Evolutionary conservation across 2,888 invertebrate species (phyloP).

Genomic region (Macrophya annulata): DNA sequence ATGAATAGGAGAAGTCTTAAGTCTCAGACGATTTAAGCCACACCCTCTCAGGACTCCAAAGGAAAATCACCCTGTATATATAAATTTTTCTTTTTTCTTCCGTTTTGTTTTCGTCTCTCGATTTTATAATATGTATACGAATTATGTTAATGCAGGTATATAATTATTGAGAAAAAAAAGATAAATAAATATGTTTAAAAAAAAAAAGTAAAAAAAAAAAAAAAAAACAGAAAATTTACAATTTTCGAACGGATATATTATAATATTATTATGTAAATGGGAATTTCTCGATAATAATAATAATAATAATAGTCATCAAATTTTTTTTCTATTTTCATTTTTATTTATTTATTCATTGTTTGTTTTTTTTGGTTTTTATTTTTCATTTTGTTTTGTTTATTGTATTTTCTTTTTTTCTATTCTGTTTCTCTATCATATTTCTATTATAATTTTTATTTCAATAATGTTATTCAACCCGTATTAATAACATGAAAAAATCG

Average conservation of each 20-base stretch:
- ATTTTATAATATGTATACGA: not conserved
- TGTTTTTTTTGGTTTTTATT: constrained; percentile 54
- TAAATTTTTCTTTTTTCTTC: not conserved
- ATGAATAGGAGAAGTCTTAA: not conserved
- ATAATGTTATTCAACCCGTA: constrained; percentile 6
- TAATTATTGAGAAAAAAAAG: too few relatives aligned
- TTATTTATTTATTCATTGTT: constrained; percentile 24
- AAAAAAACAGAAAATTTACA: not conserved
- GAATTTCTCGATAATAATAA: constrained; percentile 15
- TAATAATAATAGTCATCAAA: not conserved
- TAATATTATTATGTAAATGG: not conserved
- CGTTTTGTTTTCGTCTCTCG: not conserved
- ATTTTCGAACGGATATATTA: not conserved
- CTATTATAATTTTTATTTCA: not conserved
- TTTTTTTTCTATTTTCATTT: constrained; percentile 41
- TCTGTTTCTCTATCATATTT: not conserved
- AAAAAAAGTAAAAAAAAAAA: not conserved
- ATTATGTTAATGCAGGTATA: too few relatives aligned
- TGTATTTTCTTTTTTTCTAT: constrained; percentile 53
- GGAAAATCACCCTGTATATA: not conserved
- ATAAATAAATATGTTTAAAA: not conserved
- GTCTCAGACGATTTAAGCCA: not conserved
- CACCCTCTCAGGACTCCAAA: not conserved
- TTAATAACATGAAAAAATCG: constrained; percentile 25
- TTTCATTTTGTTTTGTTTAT: constrained; percentile 46